These are phyloP conservation scores for Trochalopteron elliotii DNA, from an alignment of 2,113 vertebrate species.

Conservation along the genomic window DNA sequence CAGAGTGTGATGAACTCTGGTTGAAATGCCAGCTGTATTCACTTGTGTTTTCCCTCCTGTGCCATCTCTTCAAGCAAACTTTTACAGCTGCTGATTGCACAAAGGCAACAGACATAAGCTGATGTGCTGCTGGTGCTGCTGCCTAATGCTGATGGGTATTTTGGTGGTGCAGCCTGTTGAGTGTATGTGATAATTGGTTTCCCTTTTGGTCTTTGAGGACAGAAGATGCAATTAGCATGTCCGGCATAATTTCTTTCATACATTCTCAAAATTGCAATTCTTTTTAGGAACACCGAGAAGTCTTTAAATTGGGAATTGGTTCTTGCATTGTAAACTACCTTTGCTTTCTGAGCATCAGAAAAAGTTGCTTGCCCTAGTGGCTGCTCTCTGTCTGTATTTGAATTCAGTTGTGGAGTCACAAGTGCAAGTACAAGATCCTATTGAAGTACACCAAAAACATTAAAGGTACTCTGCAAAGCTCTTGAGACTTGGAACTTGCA, in stretches of 20 bases:
- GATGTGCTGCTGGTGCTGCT: constrained; percentile 2
- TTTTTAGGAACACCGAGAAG: neutral
- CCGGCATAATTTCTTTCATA: constrained; percentile 52
- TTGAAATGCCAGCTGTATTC: constrained; percentile 34
- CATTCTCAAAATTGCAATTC: constrained; percentile 53
- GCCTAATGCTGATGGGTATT: constrained; percentile 44
- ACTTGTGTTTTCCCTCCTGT: constrained; percentile 45
- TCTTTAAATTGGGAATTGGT: constrained; percentile 20
- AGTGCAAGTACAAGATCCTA: constrained; percentile 7
- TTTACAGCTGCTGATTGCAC: constrained; percentile 6
- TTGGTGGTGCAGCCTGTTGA: constrained; percentile 59
- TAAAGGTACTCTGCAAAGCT: neutral
- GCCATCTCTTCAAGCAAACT: constrained; percentile 19
- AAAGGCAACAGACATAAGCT: constrained; percentile 9
- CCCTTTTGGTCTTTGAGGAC: constrained; percentile 69
- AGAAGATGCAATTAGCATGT: constrained; percentile 75
- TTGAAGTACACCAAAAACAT: constrained; percentile 1
- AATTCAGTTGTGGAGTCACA: constrained; percentile 7
- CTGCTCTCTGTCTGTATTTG: neutral
- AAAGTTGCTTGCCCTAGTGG: neutral
- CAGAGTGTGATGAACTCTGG: neutral
- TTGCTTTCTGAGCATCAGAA: constrained; percentile 35
- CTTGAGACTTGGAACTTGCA: neutral
- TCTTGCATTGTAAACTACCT: constrained; percentile 29
- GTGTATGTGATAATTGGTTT: constrained; percentile 76